Evolutionary conservation across 2,113 vertebrate species (phyloP).

Genomic region (Oenanthe melanoleuca): DNA sequence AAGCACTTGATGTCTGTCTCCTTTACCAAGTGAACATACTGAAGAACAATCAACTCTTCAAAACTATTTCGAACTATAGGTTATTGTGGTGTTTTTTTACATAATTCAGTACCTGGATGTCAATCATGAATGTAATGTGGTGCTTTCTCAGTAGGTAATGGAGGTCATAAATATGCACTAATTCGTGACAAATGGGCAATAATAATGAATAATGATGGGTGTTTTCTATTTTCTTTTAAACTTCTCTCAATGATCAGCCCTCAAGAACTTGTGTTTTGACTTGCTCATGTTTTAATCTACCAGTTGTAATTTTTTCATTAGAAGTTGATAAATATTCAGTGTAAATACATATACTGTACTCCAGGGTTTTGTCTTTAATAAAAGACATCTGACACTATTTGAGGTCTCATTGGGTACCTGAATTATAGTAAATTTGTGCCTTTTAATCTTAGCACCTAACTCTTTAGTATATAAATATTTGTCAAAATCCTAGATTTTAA

Average conservation of each 20-base stretch:
- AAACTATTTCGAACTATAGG: neutral
- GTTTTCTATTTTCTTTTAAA: neutral
- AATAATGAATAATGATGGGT: neutral
- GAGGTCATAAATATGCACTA: neutral
- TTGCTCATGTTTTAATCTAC: neutral
- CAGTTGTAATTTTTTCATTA: neutral
- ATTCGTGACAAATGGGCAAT: neutral
- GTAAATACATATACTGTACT: neutral
- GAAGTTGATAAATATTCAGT: neutral
- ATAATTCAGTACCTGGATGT: neutral
- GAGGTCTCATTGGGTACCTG: neutral
- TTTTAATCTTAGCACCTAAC: neutral
- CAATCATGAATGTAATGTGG: rapidly evolving
- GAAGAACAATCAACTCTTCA: neutral
- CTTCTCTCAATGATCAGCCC: neutral
- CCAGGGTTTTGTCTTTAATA: neutral
- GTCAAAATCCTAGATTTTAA: neutral
- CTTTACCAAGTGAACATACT: neutral
- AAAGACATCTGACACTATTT: neutral
- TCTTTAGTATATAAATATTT: neutral
- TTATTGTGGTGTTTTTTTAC: neutral
- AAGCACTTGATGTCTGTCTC: neutral
- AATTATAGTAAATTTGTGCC: neutral
- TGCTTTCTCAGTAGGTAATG: neutral
- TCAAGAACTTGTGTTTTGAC: neutral